phyloP scores from a whole-genome alignment of 2,888 invertebrate genomes.

The Blera fallax region DNA sequence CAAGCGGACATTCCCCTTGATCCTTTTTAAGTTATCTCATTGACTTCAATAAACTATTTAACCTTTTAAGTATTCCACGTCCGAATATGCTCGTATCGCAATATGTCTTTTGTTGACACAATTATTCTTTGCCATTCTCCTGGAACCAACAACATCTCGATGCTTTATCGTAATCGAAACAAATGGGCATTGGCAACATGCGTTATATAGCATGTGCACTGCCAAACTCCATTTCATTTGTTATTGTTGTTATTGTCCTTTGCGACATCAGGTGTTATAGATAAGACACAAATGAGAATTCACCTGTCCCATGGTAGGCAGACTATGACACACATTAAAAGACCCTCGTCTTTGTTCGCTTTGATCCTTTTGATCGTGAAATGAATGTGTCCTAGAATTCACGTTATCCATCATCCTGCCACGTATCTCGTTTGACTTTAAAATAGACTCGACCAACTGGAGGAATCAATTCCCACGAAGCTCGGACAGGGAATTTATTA shows the following conservation, averaged over 20 bases:
- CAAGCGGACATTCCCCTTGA: not conserved
- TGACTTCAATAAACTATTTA: slow-evolving; percentile 41
- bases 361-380: slow-evolving; percentile 58
- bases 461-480: slow-evolving; percentile 60
- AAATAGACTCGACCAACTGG: slow-evolving; percentile 51
- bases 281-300: slow-evolving; percentile 59
- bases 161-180: slow-evolving; percentile 72
- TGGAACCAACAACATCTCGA: slow-evolving; percentile 26
- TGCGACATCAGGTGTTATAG: slow-evolving; percentile 67
- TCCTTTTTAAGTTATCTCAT: slow-evolving; percentile 6
- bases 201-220: slow-evolving; percentile 66
- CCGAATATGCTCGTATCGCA: slow-evolving; percentile 46
- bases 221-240: slow-evolving; percentile 45
- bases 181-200: slow-evolving; percentile 71
- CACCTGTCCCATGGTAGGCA: slow-evolving; percentile 47
- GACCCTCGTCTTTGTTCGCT: slow-evolving; percentile 56
- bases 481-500: slow-evolving; percentile 68
- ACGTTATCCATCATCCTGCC: slow-evolving; percentile 67
- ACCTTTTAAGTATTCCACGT: slow-evolving; percentile 57
- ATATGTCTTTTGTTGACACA: slow-evolving; percentile 66
- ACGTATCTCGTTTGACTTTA: slow-evolving; percentile 51
- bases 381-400: slow-evolving; percentile 64
- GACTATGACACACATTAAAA: slow-evolving; percentile 44
- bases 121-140: slow-evolving; percentile 45
- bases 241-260: slow-evolving; percentile 38